phyloP scores from a whole-genome alignment of 2,797 vertebrate species.

The Tachyglossus aculeatus region DNA sequence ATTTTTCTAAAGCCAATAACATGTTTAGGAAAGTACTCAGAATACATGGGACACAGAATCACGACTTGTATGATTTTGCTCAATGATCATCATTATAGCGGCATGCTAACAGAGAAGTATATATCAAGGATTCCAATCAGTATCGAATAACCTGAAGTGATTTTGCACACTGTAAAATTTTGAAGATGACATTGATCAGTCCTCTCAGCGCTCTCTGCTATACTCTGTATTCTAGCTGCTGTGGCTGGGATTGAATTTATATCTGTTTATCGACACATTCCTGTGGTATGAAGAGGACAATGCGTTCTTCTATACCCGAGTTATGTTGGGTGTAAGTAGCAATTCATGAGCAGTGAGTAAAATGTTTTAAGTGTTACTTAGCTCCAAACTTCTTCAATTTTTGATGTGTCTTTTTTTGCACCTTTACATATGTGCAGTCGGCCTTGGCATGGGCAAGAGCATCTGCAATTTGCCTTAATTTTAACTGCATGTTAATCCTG shows the following conservation, averaged over 20 bases:
- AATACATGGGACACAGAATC: too few relatives aligned
- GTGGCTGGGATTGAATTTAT: constrained; percentile 79
- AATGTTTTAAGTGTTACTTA: constrained; percentile 29
- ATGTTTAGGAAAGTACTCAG: too few relatives aligned
- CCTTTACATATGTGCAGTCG: constrained; percentile 66
- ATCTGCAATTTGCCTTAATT: constrained; percentile 80
- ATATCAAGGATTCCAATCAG: constrained; percentile 6
- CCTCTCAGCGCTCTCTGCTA: background rate
- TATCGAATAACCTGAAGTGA: constrained; percentile 10
- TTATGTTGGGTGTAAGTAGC: constrained; percentile 80
- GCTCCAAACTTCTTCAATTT: background rate
- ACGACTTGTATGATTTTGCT: too few relatives aligned
- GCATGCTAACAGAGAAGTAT: background rate
- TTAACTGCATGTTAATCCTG: constrained; percentile 83
- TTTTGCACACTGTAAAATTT: constrained; percentile 9
- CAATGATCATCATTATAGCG: background rate
- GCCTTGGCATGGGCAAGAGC: constrained; percentile 81
- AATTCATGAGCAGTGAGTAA: background rate
- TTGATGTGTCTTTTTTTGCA: constrained; percentile 55
- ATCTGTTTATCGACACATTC: constrained; percentile 78
- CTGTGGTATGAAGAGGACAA: constrained; percentile 75
- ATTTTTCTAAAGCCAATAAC: too few relatives aligned
- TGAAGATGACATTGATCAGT: constrained; percentile 20
- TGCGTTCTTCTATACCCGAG: constrained; percentile 78
- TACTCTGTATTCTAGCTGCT: constrained; percentile 62